These are phyloP conservation scores for Bombus impatiens DNA, from an alignment of 1,140 invertebrate genomes.

Conservation along the genomic window DNA sequence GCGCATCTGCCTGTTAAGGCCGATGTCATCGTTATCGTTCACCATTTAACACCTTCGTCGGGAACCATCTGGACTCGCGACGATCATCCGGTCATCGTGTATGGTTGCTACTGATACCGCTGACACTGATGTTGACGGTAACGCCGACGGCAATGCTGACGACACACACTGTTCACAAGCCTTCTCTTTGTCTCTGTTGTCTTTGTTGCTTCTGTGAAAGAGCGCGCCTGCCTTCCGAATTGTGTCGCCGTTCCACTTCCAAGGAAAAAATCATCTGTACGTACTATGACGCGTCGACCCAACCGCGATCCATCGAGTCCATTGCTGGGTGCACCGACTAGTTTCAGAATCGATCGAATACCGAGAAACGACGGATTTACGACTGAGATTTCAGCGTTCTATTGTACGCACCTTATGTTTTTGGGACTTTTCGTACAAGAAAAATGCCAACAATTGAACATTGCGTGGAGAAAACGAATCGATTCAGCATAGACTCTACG, in stretches of 20 bases:
- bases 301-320: not conserved
- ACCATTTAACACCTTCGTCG: not conserved
- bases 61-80: not conserved
- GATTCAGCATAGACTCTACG: not conserved
- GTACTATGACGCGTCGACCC: not conserved
- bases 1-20: not conserved
- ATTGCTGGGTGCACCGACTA: not conserved
- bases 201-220: not conserved
- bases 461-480: not conserved
- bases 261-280: not conserved
- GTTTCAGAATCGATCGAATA: not conserved
- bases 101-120: not conserved
- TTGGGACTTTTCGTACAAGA: not conserved
- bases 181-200: not conserved
- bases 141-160: not conserved
- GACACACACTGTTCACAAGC: not conserved
- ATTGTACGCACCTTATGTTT: not conserved
- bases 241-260: not conserved
- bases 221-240: not conserved
- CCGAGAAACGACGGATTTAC: not conserved
- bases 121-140: not conserved
- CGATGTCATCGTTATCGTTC: not conserved
- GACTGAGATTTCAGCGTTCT: not conserved
- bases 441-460: no score
- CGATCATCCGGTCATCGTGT: not conserved